Evolutionary conservation across 1,140 invertebrate genomes (phyloP).

Genomic region (Apis laboriosa): DNA sequence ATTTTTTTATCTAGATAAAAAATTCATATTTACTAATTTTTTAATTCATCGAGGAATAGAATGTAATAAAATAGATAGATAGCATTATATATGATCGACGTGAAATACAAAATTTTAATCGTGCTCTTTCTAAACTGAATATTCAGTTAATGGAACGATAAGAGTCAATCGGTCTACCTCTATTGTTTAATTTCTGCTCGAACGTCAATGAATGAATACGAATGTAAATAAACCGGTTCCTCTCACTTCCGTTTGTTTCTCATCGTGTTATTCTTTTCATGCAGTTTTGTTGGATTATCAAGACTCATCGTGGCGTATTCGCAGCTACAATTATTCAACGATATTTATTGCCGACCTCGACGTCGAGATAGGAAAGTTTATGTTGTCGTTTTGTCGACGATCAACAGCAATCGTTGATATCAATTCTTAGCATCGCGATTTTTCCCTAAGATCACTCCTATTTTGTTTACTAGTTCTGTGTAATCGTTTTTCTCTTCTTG

Average conservation of each 20-base stretch:
- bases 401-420: neutral
- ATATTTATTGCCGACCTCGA: slow-evolving; percentile 27
- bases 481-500: too few relatives aligned
- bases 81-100: neutral
- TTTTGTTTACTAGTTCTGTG: neutral
- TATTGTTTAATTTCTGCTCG: slow-evolving; percentile 19
- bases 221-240: slow-evolving; percentile 20
- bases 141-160: slow-evolving; percentile 14
- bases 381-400: neutral
- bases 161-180: neutral
- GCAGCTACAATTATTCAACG: neutral
- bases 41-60: too few relatives aligned
- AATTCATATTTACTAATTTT: too few relatives aligned
- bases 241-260: neutral
- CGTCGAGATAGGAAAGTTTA: neutral
- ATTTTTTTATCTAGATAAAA: too few relatives aligned
- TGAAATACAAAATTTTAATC: neutral
- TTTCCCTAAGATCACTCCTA: neutral
- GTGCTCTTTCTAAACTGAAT: neutral
- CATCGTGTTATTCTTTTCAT: slow-evolving; percentile 16
- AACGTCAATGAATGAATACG: slow-evolving; percentile 32
- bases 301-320: slow-evolving; percentile 14
- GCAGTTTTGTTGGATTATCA: slow-evolving; percentile 20
- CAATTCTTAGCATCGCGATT: neutral
- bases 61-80: neutral